These are phyloP conservation scores for Arnoldichthys spilopterus DNA, from an alignment of 2,797 vertebrate species.

Conservation along the genomic window DNA sequence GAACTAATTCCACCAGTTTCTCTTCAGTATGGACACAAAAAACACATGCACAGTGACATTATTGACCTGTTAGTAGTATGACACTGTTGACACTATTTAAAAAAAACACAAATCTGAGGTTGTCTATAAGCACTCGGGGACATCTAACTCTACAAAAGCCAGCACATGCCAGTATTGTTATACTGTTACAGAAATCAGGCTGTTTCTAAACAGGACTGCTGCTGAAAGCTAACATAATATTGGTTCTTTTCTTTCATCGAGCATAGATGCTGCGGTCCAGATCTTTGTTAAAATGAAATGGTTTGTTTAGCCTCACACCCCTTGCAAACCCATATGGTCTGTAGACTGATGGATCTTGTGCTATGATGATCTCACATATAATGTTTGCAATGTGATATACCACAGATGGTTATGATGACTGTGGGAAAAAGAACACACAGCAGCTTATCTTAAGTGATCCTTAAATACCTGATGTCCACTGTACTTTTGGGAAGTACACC, in stretches of 20 bases:
- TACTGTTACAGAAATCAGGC: background rate
- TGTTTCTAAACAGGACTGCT: slow-evolving; percentile 22
- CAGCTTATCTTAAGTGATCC: background rate
- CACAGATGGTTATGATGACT: slow-evolving; percentile 25
- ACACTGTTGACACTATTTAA: no score
- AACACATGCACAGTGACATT: no score
- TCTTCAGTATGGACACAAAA: background rate
- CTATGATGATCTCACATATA: slow-evolving; percentile 9
- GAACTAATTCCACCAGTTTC: no score
- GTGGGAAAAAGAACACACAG: slow-evolving; percentile 18
- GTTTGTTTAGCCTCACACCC: slow-evolving; percentile 37
- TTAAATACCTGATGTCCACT: background rate
- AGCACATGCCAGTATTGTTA: background rate
- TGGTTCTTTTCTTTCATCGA: slow-evolving; percentile 15
- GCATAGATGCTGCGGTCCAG: slow-evolving; percentile 14
- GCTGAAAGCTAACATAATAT: slow-evolving; percentile 16
- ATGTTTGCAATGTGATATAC: slow-evolving; percentile 28
- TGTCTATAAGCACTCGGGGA: background rate
- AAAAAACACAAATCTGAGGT: background rate
- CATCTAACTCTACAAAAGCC: background rate
- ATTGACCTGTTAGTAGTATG: no score
- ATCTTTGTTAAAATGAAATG: slow-evolving; percentile 23
- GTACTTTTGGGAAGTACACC: background rate
- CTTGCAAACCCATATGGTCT: background rate
- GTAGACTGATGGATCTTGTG: slow-evolving; percentile 1